Base-by-base conservation (phyloP, 1,140 invertebrate genomes). In the Listronotus oregonensis region DNA sequence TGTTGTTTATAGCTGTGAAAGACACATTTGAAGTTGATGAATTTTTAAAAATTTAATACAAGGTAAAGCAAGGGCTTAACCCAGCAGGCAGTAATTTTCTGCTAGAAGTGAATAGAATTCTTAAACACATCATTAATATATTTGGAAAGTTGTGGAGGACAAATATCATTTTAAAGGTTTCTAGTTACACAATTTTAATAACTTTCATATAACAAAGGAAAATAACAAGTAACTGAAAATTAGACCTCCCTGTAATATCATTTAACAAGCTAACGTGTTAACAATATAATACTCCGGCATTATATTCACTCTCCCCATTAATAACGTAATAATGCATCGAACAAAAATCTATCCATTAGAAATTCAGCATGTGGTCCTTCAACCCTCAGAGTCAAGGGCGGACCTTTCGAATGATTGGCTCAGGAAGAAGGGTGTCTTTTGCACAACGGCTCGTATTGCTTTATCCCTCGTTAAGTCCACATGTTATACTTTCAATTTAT, bases 401-500 rank as follows among this genome's bases (percentile, higher is more conserved):
- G 65, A 42, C 31, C 61, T 31, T 40, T 10, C 43, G 63, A 42
- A 61, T 68, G 70, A 72, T 72, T 72, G 70, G 70, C 70, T 50
- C 37, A 49, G 69, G 63, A 60, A 51, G 58, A 55, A 69, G 70
- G 70, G 70, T 70, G 70, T 68, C 65, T 64, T 65, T 69, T 64
- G 57, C 63, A 71, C 64, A 68, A 68, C 66, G 69, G 60, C 39
- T 63, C 50, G 58, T 68, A 60, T 68, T 69, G 55, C 59, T 59
- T 64, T 66, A 71, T 51, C 69, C 68, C 68, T 71, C 67, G 67
- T 67, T 69, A 69, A 64, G 62, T 62, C 56, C 64, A 67, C 70
- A 71, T 71, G 70, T 69, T 69, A 69, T 69, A 67, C 67, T 71
- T 71, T 71, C 67, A 71, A 69, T 69, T 69, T 71, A 64, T 64